Percentiles rank a stretch among this genome's conserved stretches.
These are phyloP conservation scores for Megaceryle alcyon DNA, from an alignment of 2,797 vertebrate species.

Conservation along the genomic window DNA sequence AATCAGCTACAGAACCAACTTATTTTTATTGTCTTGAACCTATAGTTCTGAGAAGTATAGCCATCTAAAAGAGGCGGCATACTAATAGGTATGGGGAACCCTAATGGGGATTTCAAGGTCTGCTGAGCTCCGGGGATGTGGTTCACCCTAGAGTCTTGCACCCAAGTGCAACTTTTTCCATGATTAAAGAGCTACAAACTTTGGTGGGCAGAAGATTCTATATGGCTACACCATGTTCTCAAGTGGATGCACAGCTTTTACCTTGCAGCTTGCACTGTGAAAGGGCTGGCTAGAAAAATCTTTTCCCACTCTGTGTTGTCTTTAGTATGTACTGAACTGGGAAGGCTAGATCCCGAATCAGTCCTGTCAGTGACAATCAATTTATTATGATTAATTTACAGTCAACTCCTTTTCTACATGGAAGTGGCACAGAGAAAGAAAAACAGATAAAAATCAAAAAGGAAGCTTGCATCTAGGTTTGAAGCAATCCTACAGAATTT, in stretches of 20 bases:
- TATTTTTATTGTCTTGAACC: neutral
- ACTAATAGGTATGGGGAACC: neutral
- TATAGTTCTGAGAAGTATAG: neutral
- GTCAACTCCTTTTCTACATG: accelerated
- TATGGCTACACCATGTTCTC: neutral
- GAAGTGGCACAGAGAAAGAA: neutral
- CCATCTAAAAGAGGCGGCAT: neutral
- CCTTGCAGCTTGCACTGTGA: neutral
- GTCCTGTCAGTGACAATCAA: accelerated
- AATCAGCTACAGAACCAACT: neutral
- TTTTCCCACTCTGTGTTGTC: neutral
- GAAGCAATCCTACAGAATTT: neutral
- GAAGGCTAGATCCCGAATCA: neutral
- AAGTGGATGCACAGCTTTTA: neutral
- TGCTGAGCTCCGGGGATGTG: neutral
- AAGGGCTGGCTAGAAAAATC: neutral
- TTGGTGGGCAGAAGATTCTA: neutral
- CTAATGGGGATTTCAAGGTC: neutral
- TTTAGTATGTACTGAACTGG: neutral
- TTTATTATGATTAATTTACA: neutral
- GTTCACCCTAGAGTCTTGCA: neutral
- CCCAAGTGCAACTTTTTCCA: neutral
- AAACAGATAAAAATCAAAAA: neutral
- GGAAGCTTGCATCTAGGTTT: neutral
- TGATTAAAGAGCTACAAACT: neutral